Conservation (phyloP, 64 coral and sea anemone species). For the Pocillopora damicornis region DNA sequence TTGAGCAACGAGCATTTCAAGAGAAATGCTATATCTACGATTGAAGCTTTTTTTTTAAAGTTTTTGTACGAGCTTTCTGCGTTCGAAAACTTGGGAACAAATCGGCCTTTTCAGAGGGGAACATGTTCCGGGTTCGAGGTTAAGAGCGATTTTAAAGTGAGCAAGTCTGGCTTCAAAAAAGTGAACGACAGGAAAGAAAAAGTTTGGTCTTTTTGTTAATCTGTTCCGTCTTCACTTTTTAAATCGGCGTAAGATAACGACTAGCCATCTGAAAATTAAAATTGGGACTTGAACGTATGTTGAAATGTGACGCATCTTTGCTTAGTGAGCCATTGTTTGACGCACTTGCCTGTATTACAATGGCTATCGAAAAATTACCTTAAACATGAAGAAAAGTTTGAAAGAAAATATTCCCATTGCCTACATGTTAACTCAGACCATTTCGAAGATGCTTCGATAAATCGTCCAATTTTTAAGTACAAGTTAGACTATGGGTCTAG, state of each 20-base stretch:
- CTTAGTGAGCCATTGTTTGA: conserved; percentile 5
- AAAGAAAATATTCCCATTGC: too few species aligned
- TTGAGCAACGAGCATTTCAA: too few species aligned
- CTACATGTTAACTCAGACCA: too few species aligned
- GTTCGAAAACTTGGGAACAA: not conserved
- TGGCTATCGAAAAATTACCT: conserved; percentile 2
- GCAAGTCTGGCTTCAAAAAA: not conserved
- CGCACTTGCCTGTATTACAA: not conserved
- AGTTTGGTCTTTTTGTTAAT: not conserved
- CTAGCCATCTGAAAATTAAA: too few species aligned
- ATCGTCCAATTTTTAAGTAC: too few species aligned
- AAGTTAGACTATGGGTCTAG: too few species aligned
- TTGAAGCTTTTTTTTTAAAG: too few species aligned
- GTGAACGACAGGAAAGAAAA: not conserved
- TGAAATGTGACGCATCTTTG: conserved; percentile 5
- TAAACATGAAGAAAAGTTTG: not conserved
- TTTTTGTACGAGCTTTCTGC: too few species aligned
- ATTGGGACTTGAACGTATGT: too few species aligned
- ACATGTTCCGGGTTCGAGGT: not conserved
- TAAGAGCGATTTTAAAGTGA: not conserved
- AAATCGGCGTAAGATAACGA: not conserved
- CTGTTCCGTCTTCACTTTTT: not conserved
- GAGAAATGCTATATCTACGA: too few species aligned
- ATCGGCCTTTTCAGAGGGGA: not conserved
- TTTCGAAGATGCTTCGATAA: too few species aligned